phyloP scores from a whole-genome alignment of 2,888 invertebrate genomes.

The Tipula unca region DNA sequence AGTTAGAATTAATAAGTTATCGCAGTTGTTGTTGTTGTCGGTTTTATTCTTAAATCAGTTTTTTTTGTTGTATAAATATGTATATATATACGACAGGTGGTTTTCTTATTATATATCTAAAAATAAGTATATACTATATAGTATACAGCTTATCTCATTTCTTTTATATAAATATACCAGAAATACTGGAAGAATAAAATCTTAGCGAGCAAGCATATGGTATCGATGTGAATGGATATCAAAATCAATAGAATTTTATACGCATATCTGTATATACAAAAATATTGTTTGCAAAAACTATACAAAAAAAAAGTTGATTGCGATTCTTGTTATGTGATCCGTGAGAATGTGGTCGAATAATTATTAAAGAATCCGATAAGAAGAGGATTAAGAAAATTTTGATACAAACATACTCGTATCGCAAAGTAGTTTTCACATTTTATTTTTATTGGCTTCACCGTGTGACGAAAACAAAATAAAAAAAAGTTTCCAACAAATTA shows the following conservation, averaged over 20 bases:
- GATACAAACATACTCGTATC: background rate
- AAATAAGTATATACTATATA: too few species aligned
- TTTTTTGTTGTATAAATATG: background rate
- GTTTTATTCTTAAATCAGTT: background rate
- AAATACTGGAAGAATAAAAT: background rate
- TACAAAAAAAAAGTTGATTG: background rate
- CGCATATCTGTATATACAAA: too few species aligned
- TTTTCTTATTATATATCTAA: background rate
- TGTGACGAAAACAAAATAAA: background rate
- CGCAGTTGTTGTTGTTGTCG: background rate
- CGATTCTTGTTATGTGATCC: background rate
- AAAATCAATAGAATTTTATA: background rate
- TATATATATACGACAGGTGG: background rate
- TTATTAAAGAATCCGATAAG: background rate
- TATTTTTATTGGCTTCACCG: background rate
- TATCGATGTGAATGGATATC: background rate
- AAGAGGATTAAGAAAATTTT: background rate
- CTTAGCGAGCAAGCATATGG: background rate
- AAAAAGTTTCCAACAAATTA: background rate
- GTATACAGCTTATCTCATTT: background rate
- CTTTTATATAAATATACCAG: background rate
- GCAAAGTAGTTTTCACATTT: background rate
- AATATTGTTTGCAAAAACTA: background rate
- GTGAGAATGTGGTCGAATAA: conserved; percentile 14
- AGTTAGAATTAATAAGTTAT: background rate